Evolutionary conservation across 2,113 vertebrate species (phyloP).

Genomic region (Odontophorus gujanensis): DNA sequence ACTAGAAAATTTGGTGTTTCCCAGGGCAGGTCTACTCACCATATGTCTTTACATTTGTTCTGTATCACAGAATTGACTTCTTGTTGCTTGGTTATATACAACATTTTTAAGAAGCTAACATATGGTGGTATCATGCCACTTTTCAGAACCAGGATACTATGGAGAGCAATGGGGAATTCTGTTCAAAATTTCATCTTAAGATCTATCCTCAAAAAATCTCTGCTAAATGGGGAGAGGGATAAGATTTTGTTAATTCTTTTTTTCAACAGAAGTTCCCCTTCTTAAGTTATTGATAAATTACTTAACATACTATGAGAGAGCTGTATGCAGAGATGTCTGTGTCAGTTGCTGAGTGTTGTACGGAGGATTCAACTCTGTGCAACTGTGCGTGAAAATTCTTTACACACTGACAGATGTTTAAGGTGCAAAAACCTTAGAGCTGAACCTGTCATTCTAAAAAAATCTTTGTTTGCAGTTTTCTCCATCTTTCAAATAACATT

Average conservation of each 20-base stretch:
- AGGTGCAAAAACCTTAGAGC: constrained; percentile 30
- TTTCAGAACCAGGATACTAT: constrained; percentile 1
- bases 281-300: constrained; percentile 31
- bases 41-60: constrained; percentile 71
- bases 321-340: constrained; percentile 7
- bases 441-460: constrained; percentile 57
- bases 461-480: constrained; percentile 19
- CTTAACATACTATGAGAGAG: not conserved
- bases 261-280: not conserved
- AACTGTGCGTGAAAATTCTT: constrained; percentile 30
- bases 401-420: constrained; percentile 43
- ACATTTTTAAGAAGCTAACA: constrained; percentile 44
- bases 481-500: constrained; percentile 27
- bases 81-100: constrained; percentile 57
- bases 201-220: constrained; percentile 14
- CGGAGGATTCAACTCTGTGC: not conserved
- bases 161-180: constrained; percentile 46
- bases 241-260: not conserved
- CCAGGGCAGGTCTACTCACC: constrained; percentile 57
- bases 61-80: constrained; percentile 56
- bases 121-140: constrained; percentile 3
- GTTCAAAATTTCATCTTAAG: constrained; percentile 23
- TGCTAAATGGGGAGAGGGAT: constrained; percentile 1
- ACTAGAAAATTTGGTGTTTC: constrained; percentile 53
- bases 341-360: not conserved